Base-by-base conservation (phyloP, 2,888 invertebrate species). In the Napeogenes sylphis region DNA sequence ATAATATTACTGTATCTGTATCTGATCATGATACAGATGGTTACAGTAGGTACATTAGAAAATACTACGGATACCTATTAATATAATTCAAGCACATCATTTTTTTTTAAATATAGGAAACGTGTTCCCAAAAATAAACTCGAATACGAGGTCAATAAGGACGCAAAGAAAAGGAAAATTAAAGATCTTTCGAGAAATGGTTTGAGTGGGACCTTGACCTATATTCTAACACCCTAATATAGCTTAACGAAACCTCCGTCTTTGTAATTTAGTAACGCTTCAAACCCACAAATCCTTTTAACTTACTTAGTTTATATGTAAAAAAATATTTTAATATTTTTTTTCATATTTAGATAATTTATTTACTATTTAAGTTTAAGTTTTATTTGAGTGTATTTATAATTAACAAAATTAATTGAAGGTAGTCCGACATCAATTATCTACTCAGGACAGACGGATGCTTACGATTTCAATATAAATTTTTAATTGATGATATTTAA, bases 181-280 rank as follows among this genome's bases (percentile, higher is more conserved):
- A 59, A 62, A 55, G 45, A 55, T 47, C 32, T 42, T 42, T 10
- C 5, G 2, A 42, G 8, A 51, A 10, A 51, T 10, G 8, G 51
- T 30, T 30, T 8, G 51, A 30, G 51, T 51, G 51, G 8, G 21
- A 56, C 61, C 64, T 66, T 62, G 64, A 51, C 66, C 64, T 54
- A 61, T 55, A 63, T 66, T 61, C 47, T 42, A 56, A 63, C 38
- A 55, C 55, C 59, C 47, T 64, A 45, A 61, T 57, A 53, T 61
- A 45, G 59, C 38, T 61, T 56, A 58, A 58, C 51, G 42, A 42
- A 54, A 45, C 33, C 47, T 47, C 33, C 21, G 10, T 21, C 14
- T 56, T 42, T 45, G n/a, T 51, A n/a, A 35, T 51, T 33, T n/a
- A 51, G 10, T 51, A 13, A 58, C 32, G n/a, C 33, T 33, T n/a